phyloP scores from a whole-genome alignment of 2,797 vertebrate species.

The Zenarchopterus dispar region DNA sequence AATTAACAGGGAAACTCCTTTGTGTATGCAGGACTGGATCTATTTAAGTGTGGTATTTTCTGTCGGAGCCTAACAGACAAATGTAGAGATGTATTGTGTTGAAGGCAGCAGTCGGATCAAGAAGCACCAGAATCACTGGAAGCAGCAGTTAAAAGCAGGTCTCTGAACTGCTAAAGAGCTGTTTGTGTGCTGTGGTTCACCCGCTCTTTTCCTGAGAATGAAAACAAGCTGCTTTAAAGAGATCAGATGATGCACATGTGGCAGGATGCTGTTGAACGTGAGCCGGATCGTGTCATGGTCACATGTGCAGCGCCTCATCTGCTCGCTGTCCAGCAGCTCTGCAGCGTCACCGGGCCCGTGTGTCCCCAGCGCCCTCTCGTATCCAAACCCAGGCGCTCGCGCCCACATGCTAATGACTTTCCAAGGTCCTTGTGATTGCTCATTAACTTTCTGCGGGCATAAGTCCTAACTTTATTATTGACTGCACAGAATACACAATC shows the following conservation, averaged over 20 bases:
- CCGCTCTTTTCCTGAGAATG: neutral
- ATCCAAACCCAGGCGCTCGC: slow-evolving; percentile 84
- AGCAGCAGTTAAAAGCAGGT: too few relatives aligned
- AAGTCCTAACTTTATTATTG: slow-evolving; percentile 99
- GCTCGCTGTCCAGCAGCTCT: slow-evolving; percentile 11
- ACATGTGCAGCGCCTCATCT: slow-evolving; percentile 9
- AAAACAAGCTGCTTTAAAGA: neutral
- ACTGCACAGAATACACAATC: slow-evolving; percentile 99
- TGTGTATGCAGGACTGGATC: too few relatives aligned
- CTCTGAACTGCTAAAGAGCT: too few relatives aligned
- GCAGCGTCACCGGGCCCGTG: slow-evolving; percentile 44
- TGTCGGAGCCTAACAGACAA: too few relatives aligned
- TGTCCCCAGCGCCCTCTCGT: slow-evolving; percentile 80
- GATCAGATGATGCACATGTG: neutral
- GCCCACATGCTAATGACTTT: slow-evolving; percentile 95
- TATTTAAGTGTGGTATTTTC: too few relatives aligned
- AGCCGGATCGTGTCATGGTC: slow-evolving; percentile 3
- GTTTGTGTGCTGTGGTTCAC: too few relatives aligned
- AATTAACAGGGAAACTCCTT: too few relatives aligned
- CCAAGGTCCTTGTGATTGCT: slow-evolving; percentile 96
- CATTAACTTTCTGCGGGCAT: slow-evolving; percentile 97
- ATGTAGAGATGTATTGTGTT: too few relatives aligned
- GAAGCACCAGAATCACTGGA: too few relatives aligned
- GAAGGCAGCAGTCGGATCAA: too few relatives aligned
- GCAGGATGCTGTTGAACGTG: neutral